Conservation (phyloP, 2,113 vertebrate species). For the Anthoscopus minutus region DNA sequence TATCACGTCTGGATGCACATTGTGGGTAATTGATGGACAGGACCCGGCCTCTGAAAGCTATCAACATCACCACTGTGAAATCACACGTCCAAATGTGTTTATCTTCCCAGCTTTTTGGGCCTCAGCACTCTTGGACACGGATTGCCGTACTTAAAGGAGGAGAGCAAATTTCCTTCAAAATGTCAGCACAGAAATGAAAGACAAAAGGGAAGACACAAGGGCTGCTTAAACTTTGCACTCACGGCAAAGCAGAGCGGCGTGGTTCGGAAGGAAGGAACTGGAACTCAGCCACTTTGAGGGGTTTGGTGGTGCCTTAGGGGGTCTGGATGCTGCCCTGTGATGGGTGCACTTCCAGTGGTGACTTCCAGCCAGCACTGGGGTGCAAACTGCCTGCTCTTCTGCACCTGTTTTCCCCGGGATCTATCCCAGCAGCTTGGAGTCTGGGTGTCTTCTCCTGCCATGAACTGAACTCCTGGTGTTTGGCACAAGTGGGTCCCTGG, state of each 20-base stretch:
- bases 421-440: not conserved
- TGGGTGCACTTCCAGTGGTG: not conserved
- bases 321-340: not conserved
- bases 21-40: constrained; percentile 58
- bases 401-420: not conserved
- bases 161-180: constrained; percentile 56
- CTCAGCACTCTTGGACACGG: not conserved
- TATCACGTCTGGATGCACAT: constrained; percentile 48
- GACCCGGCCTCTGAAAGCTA: constrained; percentile 43
- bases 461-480: not conserved
- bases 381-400: not conserved
- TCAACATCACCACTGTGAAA: constrained; percentile 42
- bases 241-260: not conserved
- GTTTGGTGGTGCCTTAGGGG: not conserved
- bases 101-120: constrained; percentile 30
- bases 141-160: constrained; percentile 22
- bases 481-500: rapidly evolving
- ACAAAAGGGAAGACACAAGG: not conserved
- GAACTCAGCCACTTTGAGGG: not conserved
- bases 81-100: constrained; percentile 63
- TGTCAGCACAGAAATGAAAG: constrained; percentile 40
- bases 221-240: not conserved
- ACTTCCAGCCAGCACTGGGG: not conserved
- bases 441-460: rapidly evolving
- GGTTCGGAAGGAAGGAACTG: not conserved